Conservation (phyloP, 1,140 invertebrate species). For the Drosophila tristis region DNA sequence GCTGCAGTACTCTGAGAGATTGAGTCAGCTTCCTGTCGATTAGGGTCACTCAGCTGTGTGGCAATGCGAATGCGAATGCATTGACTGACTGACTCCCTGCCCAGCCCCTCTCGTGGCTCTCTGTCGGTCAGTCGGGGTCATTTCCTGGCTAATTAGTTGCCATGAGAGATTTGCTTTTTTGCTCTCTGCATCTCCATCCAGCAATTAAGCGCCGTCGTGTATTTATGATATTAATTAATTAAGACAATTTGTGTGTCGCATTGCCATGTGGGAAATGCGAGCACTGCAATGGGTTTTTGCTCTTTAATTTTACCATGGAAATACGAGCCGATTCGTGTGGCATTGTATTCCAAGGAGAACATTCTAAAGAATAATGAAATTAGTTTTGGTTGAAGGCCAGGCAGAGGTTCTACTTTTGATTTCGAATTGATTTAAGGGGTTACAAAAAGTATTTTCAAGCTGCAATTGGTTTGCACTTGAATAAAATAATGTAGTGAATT, state of each 20-base stretch:
- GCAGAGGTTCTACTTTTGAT: too few relatives aligned
- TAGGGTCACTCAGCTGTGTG: constrained; percentile 72
- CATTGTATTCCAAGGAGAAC: constrained; percentile 30
- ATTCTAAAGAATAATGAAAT: too few relatives aligned
- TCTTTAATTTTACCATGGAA: constrained; percentile 13
- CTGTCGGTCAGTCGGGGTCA: constrained; percentile 74
- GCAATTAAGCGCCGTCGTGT: constrained; percentile 74
- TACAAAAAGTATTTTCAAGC: too few relatives aligned
- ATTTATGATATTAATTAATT: constrained; percentile 82
- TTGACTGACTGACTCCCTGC: constrained; percentile 11
- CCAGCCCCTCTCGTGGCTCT: too few relatives aligned
- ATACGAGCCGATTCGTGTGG: constrained; percentile 1
- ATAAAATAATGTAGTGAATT: too few relatives aligned
- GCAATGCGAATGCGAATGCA: constrained; percentile 38
- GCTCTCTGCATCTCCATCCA: constrained; percentile 33
- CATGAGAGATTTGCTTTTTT: constrained; percentile 68
- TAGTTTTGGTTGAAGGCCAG: too few relatives aligned
- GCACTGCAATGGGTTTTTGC: constrained; percentile 30
- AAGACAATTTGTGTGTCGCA: constrained; percentile 70
- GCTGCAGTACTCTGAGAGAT: constrained; percentile 54
- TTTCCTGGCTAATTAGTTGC: constrained; percentile 80
- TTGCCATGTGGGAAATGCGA: constrained; percentile 57
- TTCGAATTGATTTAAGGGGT: too few relatives aligned
- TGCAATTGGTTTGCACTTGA: too few relatives aligned
- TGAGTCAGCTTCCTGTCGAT: constrained; percentile 82